A percentile compares a stretch with the other conserved stretches of the same genome.
phyloP scores from a whole-genome alignment of 1,140 invertebrate species.

The Yoshiicerus persimilis region DNA sequence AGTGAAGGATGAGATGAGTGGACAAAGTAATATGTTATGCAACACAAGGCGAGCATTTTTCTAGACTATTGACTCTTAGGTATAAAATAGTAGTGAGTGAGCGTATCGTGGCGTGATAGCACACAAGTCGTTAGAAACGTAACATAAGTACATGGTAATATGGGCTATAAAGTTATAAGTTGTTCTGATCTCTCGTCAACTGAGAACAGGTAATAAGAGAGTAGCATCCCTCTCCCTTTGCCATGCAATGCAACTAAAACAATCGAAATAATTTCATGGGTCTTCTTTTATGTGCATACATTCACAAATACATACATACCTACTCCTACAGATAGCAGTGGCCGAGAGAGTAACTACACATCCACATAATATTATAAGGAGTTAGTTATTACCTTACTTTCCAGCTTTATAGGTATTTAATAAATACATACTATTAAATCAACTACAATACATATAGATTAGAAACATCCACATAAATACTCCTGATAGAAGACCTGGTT shows the following conservation, averaged over 20 bases:
- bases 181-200: neutral
- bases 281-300: neutral
- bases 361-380: neutral
- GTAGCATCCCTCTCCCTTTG: neutral
- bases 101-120: neutral
- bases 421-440: neutral
- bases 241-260: neutral
- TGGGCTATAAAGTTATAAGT: constrained; percentile 11
- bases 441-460: neutral
- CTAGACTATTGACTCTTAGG: constrained; percentile 6
- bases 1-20: neutral
- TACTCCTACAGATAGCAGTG: neutral
- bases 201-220: constrained; percentile 15
- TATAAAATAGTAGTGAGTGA: neutral
- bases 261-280: neutral
- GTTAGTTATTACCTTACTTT: neutral
- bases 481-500: too few species aligned
- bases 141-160: neutral
- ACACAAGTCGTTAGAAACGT: neutral
- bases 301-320: neutral
- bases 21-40: neutral
- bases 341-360: neutral
- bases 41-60: constrained; percentile 17
- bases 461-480: neutral
- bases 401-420: neutral